Base-by-base conservation (phyloP, 2,113 vertebrate species). In the Chionodraco myersi region DNA sequence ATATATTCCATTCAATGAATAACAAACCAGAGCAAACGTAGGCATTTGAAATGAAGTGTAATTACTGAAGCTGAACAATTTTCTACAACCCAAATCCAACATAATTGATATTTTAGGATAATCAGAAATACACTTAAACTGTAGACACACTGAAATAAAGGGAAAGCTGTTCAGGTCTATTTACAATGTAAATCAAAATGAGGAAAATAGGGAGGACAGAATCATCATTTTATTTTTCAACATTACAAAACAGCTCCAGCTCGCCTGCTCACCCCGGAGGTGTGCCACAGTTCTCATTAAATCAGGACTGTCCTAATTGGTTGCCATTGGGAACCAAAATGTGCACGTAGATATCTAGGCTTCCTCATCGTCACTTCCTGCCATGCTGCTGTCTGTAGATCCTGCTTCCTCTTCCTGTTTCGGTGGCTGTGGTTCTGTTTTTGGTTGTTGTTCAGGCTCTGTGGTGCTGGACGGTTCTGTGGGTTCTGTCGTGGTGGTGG, bases 361-460 rank as follows among this genome's bases (percentile, higher is more conserved):
- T 56, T 92, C 93, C 34, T 98, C 96, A 0, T 95, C 95, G 61
- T 97, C 97, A 23, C 97, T 98, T 86, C 95, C 95, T 58, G 94
- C 96, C 71, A 97, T 85, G 90, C 97, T 98, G 95, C 97, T 98
- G 88, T 96, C 96, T 77, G 97, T 97, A 49, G 97, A 98, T 52
- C 87, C 94, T 62, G 44, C 84, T 13, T 93, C 94, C 53, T 68
- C 23, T 6, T 92, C 58, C 54, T 73, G 18, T 6, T 91, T 47
- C 23, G 65, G 68, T 30, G 60, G n/a, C 23, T 77, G 69, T 11
- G 59, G n/a, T 76, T 85, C 58, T 59, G 54, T 60, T 26, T 82
- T 52, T 2, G 75, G 75, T 0, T 30, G 66, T 67, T 56, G 82
- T 58, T 78, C 2, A 1, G 88, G 48, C 67, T 69, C 60, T 2